phyloP scores from a whole-genome alignment of 2,797 vertebrate genomes.

The Xenentodon cancila region DNA sequence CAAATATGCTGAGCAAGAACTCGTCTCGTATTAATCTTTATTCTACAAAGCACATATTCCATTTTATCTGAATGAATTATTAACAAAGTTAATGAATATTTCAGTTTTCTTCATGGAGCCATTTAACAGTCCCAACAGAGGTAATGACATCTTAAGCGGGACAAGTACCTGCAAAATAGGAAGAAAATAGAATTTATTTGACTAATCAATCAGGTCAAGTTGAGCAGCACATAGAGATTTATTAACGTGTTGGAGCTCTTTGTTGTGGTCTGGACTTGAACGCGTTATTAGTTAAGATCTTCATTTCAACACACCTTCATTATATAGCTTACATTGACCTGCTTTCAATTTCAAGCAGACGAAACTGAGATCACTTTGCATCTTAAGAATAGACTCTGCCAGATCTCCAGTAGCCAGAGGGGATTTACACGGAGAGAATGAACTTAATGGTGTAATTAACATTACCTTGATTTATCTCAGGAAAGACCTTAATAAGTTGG shows the following conservation, averaged over 20 bases:
- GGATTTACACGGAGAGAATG: conserved; percentile 63
- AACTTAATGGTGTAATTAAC: conserved; percentile 74
- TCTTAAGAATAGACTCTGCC: conserved; percentile 55
- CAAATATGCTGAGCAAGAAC: conserved; percentile 79
- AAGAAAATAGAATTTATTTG: conserved; percentile 17
- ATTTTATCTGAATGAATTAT: conserved; percentile 81
- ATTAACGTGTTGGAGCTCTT: background rate
- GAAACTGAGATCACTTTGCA: conserved; percentile 53
- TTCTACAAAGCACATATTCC: conserved; percentile 69
- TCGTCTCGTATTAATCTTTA: conserved; percentile 74
- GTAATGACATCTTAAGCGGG: conserved; percentile 73
- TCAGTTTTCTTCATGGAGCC: conserved; percentile 76
- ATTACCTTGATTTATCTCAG: conserved; percentile 74
- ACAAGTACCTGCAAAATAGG: conserved; percentile 49
- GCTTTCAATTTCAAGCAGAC: conserved; percentile 42
- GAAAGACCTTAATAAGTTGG: conserved; percentile 49
- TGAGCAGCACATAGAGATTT: conserved; percentile 6
- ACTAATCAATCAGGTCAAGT: conserved; percentile 13
- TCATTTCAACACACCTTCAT: conserved; percentile 13
- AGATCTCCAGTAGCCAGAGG: conserved; percentile 54
- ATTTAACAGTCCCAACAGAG: conserved; percentile 72
- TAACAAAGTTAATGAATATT: conserved; percentile 82
- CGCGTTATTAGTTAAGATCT: background rate
- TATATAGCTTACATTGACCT: conserved; percentile 45
- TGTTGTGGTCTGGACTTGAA: background rate